These are phyloP conservation scores for Ectropis crepuscularia DNA, from an alignment of 2,888 invertebrate species.

Conservation along the genomic window DNA sequence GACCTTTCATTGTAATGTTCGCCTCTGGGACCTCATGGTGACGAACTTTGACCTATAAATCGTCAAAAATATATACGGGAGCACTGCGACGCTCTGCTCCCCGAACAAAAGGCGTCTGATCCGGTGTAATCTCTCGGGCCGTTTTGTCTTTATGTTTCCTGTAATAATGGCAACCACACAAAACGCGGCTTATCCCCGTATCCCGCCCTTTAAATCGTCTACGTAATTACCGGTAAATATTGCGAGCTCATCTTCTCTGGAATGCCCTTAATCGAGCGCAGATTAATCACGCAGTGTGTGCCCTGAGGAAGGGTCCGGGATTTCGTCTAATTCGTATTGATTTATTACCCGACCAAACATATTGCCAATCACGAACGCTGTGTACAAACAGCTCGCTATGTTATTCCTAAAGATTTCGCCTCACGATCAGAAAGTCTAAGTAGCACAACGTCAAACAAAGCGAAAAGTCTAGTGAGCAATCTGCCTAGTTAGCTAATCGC, in stretches of 20 bases:
- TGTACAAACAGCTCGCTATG: conserved; percentile 23
- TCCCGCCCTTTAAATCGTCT: conserved; percentile 37
- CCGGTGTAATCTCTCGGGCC: conserved; percentile 39
- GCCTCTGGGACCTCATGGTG: conserved; percentile 53
- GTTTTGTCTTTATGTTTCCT: conserved; percentile 39
- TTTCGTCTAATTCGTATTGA: conserved; percentile 39
- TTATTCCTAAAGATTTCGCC: conserved; percentile 27
- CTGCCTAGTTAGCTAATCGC: too few species aligned
- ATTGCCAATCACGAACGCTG: conserved; percentile 37
- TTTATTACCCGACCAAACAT: conserved; percentile 43
- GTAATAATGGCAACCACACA: conserved; percentile 35
- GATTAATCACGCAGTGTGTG: conserved; percentile 37
- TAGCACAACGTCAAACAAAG: too few species aligned
- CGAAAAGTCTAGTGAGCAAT: too few species aligned
- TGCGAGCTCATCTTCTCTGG: conserved; percentile 33
- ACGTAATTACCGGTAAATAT: conserved; percentile 43
- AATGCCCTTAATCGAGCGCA: conserved; percentile 33
- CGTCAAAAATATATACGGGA: conserved; percentile 43
- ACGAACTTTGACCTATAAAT: conserved; percentile 34
- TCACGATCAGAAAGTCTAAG: too few species aligned
- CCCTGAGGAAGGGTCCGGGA: conserved; percentile 40
- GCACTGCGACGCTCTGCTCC: conserved; percentile 50
- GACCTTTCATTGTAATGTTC: conserved; percentile 41
- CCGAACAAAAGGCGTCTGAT: conserved; percentile 41
- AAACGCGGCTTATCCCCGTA: conserved; percentile 40